Base-by-base conservation (phyloP, 37 sponge, comb jelly and placozoan species). In the Diacarnus erythraeanus region DNA sequence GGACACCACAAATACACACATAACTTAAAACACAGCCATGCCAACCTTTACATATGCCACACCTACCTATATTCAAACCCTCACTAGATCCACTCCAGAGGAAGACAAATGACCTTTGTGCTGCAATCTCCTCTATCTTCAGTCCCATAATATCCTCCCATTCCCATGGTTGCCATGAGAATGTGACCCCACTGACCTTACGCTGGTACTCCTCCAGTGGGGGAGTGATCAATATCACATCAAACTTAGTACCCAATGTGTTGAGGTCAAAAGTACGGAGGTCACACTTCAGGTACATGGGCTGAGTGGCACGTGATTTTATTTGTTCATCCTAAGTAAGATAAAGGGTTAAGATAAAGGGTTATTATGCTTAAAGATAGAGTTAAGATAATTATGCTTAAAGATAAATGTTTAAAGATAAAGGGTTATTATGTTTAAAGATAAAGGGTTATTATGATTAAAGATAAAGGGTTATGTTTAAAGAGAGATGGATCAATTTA, bases 151-250 rank as follows among this genome's bases (percentile, higher is more conserved):
- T 75, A 47, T 97, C 97, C 64, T 97, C 93, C 86, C 94, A 97
- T 40, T 89, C 91, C 95, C 93, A 94, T 22, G 92, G 89, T 18
- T 64, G 58, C 72, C 86, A 85, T 57, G 35, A 42, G 71, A 90
- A 94, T 30, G 64, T 69, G 42, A 90, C 71, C 20, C 98, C 98
- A 56, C 90, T 82, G 60, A 88, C 89, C 12, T 91, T 78, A 0
- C 93, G 71, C 77, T 91, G 89, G 80, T 94, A 97, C 77, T 97
- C 95, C 85, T 97, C 98, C 44, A 97, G 91, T 0, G 98, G 98
- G 18, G 98, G 98, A 40, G 91, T 88, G 3, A 97, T 76, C 47
- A 74, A 78, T 30, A 97, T 92, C 57, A 97, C 95, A 78, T 97
- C 98, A 80, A 97, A 97, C 66, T 92, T 86, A 20, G 83, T 40